Conservation (phyloP, 2,888 invertebrate species). For the Alloplasta piceator region DNA sequence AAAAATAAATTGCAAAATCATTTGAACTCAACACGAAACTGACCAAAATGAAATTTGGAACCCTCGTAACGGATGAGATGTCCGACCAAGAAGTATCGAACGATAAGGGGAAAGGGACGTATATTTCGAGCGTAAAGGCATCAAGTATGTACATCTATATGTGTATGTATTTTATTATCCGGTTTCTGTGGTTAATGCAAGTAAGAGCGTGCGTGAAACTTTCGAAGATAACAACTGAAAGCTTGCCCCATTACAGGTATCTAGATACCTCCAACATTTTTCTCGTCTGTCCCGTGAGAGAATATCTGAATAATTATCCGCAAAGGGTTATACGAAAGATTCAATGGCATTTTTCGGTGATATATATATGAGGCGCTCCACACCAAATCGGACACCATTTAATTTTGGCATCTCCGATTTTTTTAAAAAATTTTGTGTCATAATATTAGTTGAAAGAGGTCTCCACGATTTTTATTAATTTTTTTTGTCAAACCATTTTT, state of each 20-base stretch:
- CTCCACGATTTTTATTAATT: too few species aligned
- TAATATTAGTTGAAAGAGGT: too few species aligned
- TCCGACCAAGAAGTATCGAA: conserved; percentile 50
- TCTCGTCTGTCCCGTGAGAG: conserved; percentile 67
- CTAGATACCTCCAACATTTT: conserved; percentile 80
- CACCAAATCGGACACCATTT: too few species aligned
- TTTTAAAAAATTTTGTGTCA: too few species aligned
- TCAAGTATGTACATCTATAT: conserved; percentile 68
- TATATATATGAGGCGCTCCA: too few species aligned
- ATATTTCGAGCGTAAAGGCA: conserved; percentile 68
- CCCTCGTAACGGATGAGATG: conserved; percentile 75
- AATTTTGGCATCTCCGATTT: too few species aligned
- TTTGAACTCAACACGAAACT: too few species aligned
- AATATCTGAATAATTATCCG: conserved; percentile 81
- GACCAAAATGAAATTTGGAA: conserved; percentile 74
- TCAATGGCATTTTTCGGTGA: conserved; percentile 73
- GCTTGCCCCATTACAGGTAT: conserved; percentile 82
- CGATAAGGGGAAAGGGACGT: conserved; percentile 71
- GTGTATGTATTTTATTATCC: conserved; percentile 76
- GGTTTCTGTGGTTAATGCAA: conserved; percentile 69
- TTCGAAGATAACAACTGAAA: conserved; percentile 81
- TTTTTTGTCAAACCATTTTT: too few species aligned
- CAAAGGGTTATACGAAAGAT: conserved; percentile 75
- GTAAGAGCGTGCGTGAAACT: conserved; percentile 80
- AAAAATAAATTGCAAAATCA: too few species aligned